These are phyloP conservation scores for Camelus bactrianus DNA, from an alignment of 2,113 vertebrate genomes.

Conservation along the genomic window DNA sequence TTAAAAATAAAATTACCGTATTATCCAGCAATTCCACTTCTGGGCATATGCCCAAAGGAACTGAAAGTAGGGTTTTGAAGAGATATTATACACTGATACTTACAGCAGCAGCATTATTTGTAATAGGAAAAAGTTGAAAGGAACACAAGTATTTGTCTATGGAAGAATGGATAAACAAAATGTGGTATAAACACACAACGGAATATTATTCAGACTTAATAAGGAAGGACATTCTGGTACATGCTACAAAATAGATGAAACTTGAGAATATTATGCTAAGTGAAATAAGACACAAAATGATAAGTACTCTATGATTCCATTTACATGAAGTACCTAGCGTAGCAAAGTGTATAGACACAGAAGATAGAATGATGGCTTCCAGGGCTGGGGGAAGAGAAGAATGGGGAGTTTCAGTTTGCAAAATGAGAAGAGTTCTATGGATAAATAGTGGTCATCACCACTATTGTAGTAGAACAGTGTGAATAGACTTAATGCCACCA, in stretches of 20 bases:
- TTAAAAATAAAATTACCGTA: neutral
- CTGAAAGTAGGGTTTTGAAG: neutral
- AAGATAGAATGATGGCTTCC: neutral
- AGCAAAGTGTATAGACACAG: neutral
- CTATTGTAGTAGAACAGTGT: too few relatives aligned
- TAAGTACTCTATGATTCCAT: neutral
- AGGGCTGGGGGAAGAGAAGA: fast-evolving
- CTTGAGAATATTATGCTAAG: neutral
- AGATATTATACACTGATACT: neutral
- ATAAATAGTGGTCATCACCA: too few relatives aligned
- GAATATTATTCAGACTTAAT: neutral
- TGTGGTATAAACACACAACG: neutral
- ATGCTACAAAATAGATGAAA: neutral
- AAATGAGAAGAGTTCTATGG: too few relatives aligned
- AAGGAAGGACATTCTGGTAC: neutral
- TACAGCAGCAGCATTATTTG: neutral
- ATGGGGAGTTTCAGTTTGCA: neutral
- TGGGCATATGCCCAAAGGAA: neutral
- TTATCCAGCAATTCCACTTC: neutral
- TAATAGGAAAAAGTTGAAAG: neutral
- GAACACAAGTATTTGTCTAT: fast-evolving
- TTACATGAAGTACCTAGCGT: fast-evolving
- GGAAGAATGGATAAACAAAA: neutral
- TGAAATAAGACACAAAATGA: neutral
- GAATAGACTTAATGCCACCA: neutral